Evolutionary conservation across 2,113 vertebrate species (phyloP).

Genomic region (Microtus richardsoni): DNA sequence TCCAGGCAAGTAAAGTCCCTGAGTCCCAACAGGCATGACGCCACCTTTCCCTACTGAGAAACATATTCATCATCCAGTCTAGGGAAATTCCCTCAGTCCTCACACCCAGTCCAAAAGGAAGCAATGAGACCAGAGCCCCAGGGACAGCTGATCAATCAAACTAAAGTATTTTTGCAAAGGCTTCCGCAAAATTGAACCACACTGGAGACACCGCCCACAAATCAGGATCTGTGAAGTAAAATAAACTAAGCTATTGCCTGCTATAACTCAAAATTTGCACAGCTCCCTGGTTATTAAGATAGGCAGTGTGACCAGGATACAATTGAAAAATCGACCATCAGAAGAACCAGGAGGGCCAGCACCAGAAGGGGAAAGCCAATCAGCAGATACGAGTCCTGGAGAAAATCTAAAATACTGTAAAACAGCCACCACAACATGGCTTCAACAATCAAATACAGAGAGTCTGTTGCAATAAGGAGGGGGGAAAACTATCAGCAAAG

Average conservation of each 20-base stretch:
- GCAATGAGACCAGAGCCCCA: neutral
- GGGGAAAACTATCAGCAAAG: neutral
- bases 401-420: neutral
- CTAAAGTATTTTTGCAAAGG: neutral
- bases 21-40: neutral
- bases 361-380: neutral
- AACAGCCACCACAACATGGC: neutral
- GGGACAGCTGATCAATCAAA: neutral
- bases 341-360: neutral
- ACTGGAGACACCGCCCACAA: neutral
- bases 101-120: neutral
- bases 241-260: neutral
- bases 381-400: neutral
- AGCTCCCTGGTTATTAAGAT: neutral
- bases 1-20: neutral
- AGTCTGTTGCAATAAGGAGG: neutral
- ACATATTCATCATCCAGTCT: neutral
- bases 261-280: neutral
- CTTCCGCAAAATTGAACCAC: neutral
- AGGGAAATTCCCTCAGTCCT: neutral
- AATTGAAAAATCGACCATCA: neutral
- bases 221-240: neutral
- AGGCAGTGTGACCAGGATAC: neutral
- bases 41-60: neutral
- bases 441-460: neutral